Base-by-base conservation (phyloP, 2,113 vertebrate genomes). In the Megaceryle torquata region DNA sequence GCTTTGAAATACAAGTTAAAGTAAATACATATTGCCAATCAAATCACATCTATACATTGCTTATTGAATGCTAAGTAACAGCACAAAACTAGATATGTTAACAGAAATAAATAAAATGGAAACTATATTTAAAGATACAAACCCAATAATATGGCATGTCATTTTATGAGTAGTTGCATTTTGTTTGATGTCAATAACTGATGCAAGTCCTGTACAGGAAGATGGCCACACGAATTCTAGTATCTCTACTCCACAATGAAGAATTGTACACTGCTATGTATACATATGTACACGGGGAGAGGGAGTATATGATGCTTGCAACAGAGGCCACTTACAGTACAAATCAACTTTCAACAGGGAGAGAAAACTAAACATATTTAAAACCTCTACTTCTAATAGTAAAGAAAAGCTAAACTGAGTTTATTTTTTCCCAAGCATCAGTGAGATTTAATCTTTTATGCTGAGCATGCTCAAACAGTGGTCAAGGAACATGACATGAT, bases 21-120 rank as follows among this genome's bases (percentile, higher is more conserved):
- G 98, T 98, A 98, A 98, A 98, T 97, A 98, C 89, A 98, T 98
- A 98, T 97, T 98, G 98, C 92, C 98, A 97, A 98, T 98, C 98
- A 97, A 97, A 98, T 96, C 95, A 97, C 96, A 97, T 97, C 98
- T 98, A 98, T 98, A 98, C 97, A 98, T 98, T 98, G 97, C 98
- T 99, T 99, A 98, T 96, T 93, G 98, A 97, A 98, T 96, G 97
- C 97, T 98, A 98, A 97, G 89, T 97, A 96, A 98, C 93, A 96
- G 95, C 91, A 97, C 96, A 97, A 97, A 98, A 97, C 97, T 97
- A 97, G 97, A 96, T 98, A 98, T 98, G 98, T 98, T 98, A 98
- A 97, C 97, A 99, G 96, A 98, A 99, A 99, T 99, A 99, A 99
- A 99, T 99, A 99, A 98, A 98, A 97, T 97, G 96, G 97, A 98